A percentile compares a stretch with the other conserved stretches of the same genome.
Evolutionary conservation across 2,797 vertebrate species (phyloP).

Genomic region (Morelia viridis): DNA sequence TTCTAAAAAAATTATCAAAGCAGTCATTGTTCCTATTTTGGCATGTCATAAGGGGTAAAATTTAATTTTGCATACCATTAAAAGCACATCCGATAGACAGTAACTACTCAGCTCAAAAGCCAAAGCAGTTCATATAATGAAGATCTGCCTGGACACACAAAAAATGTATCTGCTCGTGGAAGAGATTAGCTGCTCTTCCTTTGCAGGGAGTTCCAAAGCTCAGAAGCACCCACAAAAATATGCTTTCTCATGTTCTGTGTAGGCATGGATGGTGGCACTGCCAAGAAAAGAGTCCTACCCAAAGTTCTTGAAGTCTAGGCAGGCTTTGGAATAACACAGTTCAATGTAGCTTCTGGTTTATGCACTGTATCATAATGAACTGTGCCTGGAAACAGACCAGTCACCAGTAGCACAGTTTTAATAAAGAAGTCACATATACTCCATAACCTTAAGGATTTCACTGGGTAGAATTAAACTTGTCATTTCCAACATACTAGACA

Average conservation of each 20-base stretch:
- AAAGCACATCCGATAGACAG: neutral
- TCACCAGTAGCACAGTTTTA: neutral
- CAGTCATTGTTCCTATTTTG: neutral
- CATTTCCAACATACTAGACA: neutral
- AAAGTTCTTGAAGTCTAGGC: neutral
- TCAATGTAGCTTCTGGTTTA: neutral
- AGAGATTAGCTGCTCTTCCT: neutral
- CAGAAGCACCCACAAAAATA: neutral
- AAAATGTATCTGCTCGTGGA: neutral
- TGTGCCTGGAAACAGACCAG: neutral
- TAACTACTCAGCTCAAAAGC: neutral
- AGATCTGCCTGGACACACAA: neutral
- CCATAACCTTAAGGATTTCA: neutral
- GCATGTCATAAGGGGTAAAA: neutral
- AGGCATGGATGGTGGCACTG: neutral
- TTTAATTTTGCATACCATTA: neutral
- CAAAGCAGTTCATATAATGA: neutral
- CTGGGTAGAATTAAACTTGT: neutral
- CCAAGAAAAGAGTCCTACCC: neutral
- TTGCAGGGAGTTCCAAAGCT: neutral
- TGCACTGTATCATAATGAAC: neutral
- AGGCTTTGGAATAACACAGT: neutral
- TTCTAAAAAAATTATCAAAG: slow-evolving; percentile 3
- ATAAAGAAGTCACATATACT: neutral
- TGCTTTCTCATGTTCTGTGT: neutral